Base-by-base conservation (phyloP, 2,797 vertebrate genomes). In the Coregonus sp. region DNA sequence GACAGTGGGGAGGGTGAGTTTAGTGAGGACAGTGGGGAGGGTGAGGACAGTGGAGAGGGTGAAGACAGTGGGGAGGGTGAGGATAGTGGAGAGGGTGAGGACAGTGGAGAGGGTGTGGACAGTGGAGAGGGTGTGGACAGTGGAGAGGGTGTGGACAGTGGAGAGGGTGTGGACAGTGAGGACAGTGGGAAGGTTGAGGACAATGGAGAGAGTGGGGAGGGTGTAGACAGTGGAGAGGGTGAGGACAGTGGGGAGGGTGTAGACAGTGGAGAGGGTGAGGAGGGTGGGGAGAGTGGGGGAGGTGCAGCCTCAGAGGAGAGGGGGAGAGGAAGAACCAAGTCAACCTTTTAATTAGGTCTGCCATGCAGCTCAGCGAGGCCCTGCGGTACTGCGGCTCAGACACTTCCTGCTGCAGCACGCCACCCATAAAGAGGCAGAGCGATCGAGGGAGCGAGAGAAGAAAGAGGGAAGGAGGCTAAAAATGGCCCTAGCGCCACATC, bases 301-400 rank as follows among this genome's bases (percentile, higher is more conserved):
- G 9, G 75, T 79, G 74, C 89, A 70, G 82, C 9, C 77, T 47
- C 40, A 47, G 40, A 29, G 81, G 87, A 75, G 50, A n/a, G 16
- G 14, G 4, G 52, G 92, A 93, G 31, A 82, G 87, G 80, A 82
- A 75, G 70, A 78, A 75, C 68, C 80, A 84, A 75, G 52, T 78
- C 83, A 91, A 85, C 85, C 87, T 94, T 95, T 94, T 94, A 94
- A 90, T 94, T 95, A 94, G 83, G 82, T 86, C 80, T 85, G 87
- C 87, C 80, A 78, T 88, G 85, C 87, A 83, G 86, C 85, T 54
- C 52, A 54, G 52, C 78, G 84, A 81, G 87, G 80, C 86, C 59
- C 79, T 92, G 90, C 40, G 78, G 74, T 82, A 86, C 86, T 92
- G 93, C 50, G 90, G 90, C 78, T 80, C 82, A 92, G 88, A 91